Base-by-base conservation (phyloP, 2,797 vertebrate genomes). In the Melanotaenia maccullochi region DNA sequence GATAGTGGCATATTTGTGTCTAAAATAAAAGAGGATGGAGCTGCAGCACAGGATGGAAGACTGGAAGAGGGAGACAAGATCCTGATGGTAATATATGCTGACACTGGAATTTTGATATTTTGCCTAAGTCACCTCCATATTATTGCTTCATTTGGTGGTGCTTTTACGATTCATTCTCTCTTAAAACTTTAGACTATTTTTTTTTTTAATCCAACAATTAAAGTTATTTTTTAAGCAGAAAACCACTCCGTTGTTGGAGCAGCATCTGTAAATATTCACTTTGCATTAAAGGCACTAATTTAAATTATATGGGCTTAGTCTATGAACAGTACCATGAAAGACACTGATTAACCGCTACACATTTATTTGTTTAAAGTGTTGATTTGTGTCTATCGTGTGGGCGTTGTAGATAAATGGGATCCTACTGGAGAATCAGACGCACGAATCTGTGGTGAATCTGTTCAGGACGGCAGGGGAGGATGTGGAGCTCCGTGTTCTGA, bases 51-150 rank as follows among this genome's bases (percentile, higher is more conserved):
- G 77, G 98, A 99, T 64, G 97, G 97, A 57, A 93, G 96, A 60
- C 95, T 99, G 49, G 94, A 95, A 75, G 97, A 99, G 88, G 97
- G 97, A 84, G 97, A 99, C 94, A 97, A 96, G 91, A 98, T 99
- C 85, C 82, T 99, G 82, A 93, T 94, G 94, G 97, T 99, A 95
- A 96, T 95, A 87, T 89, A 56, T 14, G 13, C 22, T n/a, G 0
- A 32, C 13, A 58, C 9, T 16, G n/a, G 3, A 16, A 2, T 25
- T 40, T 38, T 47, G 6, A 33, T 16, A 4, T 5, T 30, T 40
- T 9, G 3, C 56, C 2, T 12, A 12, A 33, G 13, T 38, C 30
- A 47, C 20, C 6, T 57, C 20, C 3, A 9, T 12, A 30, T 55
- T 30, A 8, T 16, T 28, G 20, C 18, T 47, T 44, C 5, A 44